Percentiles rank a stretch among this genome's conserved stretches.
phyloP scores from a whole-genome alignment of 92 coral and sea anemone genomes.

The Parazoanthus atlanticus region DNA sequence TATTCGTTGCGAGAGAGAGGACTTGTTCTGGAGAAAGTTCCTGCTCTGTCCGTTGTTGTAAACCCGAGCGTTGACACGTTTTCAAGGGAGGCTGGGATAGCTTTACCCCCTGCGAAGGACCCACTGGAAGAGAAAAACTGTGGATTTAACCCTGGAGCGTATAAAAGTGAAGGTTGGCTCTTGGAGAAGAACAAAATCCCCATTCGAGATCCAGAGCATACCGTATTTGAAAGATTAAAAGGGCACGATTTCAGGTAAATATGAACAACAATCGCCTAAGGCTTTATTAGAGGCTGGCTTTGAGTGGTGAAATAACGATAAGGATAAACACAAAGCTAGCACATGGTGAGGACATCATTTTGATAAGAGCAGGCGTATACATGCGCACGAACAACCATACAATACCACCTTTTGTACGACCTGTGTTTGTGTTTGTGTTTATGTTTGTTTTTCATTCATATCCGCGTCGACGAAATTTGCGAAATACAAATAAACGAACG shows the following conservation, averaged over 20 bases:
- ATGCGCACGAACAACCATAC: no score
- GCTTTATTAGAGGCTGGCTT: neutral
- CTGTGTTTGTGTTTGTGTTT: neutral
- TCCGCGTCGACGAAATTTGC: neutral
- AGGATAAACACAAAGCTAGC: no score
- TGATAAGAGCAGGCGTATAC: no score
- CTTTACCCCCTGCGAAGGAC: slow-evolving; percentile 29
- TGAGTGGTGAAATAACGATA: no score
- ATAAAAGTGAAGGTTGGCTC: slow-evolving; percentile 81
- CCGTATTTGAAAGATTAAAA: slow-evolving; percentile 61
- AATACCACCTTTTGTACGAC: no score
- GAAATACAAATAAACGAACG: neutral
- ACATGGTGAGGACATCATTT: neutral
- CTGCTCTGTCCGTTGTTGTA: slow-evolving; percentile 74
- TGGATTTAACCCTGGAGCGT: slow-evolving; percentile 98
- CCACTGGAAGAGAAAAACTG: slow-evolving; percentile 53
- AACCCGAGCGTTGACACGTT: slow-evolving; percentile 70
- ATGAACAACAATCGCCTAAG: neutral
- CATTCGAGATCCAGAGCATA: slow-evolving; percentile 63
- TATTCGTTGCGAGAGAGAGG: slow-evolving; percentile 70
- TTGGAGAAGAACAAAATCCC: slow-evolving; percentile 91
- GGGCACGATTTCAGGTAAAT: slow-evolving; percentile 91
- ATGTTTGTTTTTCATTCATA: no score
- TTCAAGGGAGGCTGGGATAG: slow-evolving; percentile 60
- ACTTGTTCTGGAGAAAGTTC: slow-evolving; percentile 66